These are phyloP conservation scores for Cancer borealis DNA, from an alignment of 2,888 invertebrate species.

Conservation along the genomic window DNA sequence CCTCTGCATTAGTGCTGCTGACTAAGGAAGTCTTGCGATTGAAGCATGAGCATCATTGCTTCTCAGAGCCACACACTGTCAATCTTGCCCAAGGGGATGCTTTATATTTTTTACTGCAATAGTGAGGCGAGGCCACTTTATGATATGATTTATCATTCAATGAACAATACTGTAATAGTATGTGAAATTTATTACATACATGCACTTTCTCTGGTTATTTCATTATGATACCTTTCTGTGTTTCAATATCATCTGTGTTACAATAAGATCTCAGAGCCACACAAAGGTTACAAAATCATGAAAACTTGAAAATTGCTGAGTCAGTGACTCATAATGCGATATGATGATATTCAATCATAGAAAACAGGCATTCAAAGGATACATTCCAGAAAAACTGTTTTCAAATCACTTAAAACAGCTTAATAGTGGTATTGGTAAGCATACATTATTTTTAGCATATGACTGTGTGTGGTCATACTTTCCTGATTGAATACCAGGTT, in stretches of 20 bases:
- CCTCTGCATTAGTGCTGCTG: conserved; percentile 41
- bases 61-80: conserved; percentile 30
- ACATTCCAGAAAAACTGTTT: neutral
- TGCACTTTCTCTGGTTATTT: neutral
- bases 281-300: neutral
- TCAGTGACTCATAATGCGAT: neutral
- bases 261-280: neutral
- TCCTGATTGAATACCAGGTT: too few species aligned
- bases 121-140: conserved; percentile 39
- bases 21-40: conserved; percentile 14
- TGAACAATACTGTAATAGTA: neutral
- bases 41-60: conserved; percentile 31
- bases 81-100: conserved; percentile 20
- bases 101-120: conserved; percentile 30
- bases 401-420: neutral
- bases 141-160: conserved; percentile 2
- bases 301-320: neutral
- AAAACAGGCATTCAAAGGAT: neutral
- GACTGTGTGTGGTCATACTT: neutral
- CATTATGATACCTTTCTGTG: neutral
- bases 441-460: neutral
- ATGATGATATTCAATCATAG: conserved; percentile 21
- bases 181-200: neutral
- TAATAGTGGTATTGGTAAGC: neutral
- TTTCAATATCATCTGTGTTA: neutral